Evolutionary conservation across 2,797 vertebrate genomes (phyloP).

Genomic region (Sebastes nivosus): DNA sequence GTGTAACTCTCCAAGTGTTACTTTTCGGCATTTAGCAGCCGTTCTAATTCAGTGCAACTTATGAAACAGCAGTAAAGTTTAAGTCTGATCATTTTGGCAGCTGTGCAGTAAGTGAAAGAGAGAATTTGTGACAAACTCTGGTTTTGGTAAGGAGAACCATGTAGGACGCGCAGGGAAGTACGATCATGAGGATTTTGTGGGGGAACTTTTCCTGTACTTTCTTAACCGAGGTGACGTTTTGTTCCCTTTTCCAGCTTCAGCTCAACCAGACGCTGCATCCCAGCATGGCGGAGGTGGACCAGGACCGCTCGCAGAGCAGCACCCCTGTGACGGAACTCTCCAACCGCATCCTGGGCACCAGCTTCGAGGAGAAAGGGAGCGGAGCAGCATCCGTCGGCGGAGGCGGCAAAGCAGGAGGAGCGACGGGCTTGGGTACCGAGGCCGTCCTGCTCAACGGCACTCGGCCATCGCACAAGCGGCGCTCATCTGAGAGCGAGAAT

Average conservation of each 20-base stretch:
- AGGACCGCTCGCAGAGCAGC: constrained; percentile 87
- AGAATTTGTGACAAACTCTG: neutral
- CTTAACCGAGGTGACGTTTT: neutral
- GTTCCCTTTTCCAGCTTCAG: constrained; percentile 1
- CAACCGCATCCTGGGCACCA: constrained; percentile 88
- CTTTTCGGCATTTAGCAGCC: neutral
- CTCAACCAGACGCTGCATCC: constrained; percentile 59
- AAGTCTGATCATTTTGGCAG: neutral
- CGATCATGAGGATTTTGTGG: neutral
- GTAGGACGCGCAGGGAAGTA: neutral
- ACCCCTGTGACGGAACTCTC: constrained; percentile 95
- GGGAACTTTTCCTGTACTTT: constrained; percentile 1
- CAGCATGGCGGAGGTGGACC: constrained; percentile 67
- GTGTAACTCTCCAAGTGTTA: neutral
- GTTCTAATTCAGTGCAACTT: neutral
- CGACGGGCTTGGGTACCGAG: constrained; percentile 50
- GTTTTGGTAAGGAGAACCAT: neutral
- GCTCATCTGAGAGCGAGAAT: constrained; percentile 91
- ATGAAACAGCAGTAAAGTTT: neutral
- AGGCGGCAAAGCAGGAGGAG: constrained; percentile 51
- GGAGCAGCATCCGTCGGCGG: neutral
- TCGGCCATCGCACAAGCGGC: constrained; percentile 90
- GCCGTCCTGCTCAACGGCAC: constrained; percentile 77
- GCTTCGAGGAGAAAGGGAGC: constrained; percentile 84
- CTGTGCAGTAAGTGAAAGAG: neutral